Conservation (phyloP, 2,888 invertebrate species). For the Eristalinus sepulchralis region DNA sequence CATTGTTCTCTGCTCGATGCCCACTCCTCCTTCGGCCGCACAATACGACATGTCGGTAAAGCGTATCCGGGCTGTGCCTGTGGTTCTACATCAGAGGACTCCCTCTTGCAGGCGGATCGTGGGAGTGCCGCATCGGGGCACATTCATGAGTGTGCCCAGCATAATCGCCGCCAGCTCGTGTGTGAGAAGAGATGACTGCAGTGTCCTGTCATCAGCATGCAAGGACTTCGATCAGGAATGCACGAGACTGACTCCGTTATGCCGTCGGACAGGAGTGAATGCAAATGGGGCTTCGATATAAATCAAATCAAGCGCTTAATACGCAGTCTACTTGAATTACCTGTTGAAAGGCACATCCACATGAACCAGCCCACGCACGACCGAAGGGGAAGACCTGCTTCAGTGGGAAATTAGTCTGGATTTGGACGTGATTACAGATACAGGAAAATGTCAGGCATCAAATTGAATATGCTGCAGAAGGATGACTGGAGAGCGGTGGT, state of each 20-base stretch:
- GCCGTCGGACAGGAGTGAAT: neutral
- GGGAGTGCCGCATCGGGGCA: neutral
- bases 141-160: neutral
- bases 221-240: neutral
- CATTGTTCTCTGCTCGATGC: neutral
- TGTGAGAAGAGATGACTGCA: neutral
- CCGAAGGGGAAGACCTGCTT: neutral
- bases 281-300: conserved; percentile 4
- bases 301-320: neutral
- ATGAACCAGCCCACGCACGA: neutral
- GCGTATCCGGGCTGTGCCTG: conserved; percentile 10
- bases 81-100: conserved; percentile 27
- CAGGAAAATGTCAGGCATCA: neutral
- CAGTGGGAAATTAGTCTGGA: neutral
- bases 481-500: neutral
- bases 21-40: neutral
- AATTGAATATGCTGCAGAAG: neutral
- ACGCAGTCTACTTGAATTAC: neutral
- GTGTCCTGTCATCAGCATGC: neutral
- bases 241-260: neutral
- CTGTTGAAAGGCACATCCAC: neutral
- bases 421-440: neutral
- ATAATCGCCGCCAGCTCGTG: neutral
- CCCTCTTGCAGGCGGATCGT: neutral
- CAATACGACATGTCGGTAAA: neutral